phyloP scores from a whole-genome alignment of 2,888 invertebrate genomes.

The Stenodera caucasica region DNA sequence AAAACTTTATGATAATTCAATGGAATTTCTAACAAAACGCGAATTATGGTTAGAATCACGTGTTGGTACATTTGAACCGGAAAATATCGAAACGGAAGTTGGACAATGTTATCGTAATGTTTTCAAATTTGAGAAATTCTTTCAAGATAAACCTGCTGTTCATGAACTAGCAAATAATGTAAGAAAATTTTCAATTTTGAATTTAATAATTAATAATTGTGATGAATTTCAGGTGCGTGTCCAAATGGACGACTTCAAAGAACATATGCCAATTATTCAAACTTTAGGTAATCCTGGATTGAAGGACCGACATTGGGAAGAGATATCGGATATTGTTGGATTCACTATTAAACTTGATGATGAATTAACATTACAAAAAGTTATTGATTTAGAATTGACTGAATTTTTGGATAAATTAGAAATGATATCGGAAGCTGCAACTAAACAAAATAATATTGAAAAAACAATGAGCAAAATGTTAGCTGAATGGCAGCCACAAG shows the following conservation, averaged over 20 bases:
- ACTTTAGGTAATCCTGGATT: constrained; percentile 95
- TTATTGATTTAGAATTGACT: constrained; percentile 86
- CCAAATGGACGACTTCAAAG: constrained; percentile 84
- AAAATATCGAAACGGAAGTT: constrained; percentile 82
- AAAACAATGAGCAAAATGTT: constrained; percentile 88
- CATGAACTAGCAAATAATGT: constrained; percentile 70
- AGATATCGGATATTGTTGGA: constrained; percentile 92
- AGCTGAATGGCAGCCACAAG: constrained; percentile 84
- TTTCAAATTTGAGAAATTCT: constrained; percentile 85
- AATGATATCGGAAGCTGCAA: constrained; percentile 89
- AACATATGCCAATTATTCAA: constrained; percentile 87
- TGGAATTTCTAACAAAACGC: constrained; percentile 81
- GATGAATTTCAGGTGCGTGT: constrained; percentile 55
- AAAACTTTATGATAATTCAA: constrained; percentile 84
- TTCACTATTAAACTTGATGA: constrained; percentile 87
- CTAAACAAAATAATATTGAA: constrained; percentile 93
- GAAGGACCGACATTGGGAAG: constrained; percentile 91
- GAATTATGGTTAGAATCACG: constrained; percentile 83
- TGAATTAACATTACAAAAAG: constrained; percentile 78
- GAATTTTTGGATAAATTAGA: constrained; percentile 90
- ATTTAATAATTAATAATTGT: too few species aligned
- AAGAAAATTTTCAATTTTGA: constrained; percentile 36
- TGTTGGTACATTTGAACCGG: constrained; percentile 85
- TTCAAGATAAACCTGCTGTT: constrained; percentile 75
- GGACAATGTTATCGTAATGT: constrained; percentile 71